A percentile compares a stretch with the other conserved stretches of the same genome.
phyloP scores from a whole-genome alignment of 1,140 invertebrate species.

The Zaprionus camerounensis region DNA sequence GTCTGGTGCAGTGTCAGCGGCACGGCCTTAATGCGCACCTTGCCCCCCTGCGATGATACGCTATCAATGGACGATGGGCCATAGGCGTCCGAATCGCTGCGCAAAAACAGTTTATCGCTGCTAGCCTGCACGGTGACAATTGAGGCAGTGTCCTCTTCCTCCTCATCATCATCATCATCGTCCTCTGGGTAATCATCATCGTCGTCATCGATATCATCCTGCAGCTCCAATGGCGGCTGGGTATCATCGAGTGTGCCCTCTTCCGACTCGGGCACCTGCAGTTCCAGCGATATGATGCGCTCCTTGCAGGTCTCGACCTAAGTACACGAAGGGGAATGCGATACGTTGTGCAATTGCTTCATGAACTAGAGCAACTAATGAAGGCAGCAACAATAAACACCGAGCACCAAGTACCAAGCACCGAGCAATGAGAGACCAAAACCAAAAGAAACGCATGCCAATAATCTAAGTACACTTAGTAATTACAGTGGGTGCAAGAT shows the following conservation, averaged over 20 bases:
- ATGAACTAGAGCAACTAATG: conserved; percentile 64
- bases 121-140: conserved; percentile 82
- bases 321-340: conserved; percentile 66
- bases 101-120: conserved; percentile 78
- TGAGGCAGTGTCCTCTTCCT: conserved; percentile 80
- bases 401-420: neutral
- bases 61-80: conserved; percentile 82
- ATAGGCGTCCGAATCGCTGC: conserved; percentile 68
- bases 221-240: conserved; percentile 62
- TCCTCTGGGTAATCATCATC: conserved; percentile 45
- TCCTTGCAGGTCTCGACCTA: conserved; percentile 94
- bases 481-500: conserved; percentile 39
- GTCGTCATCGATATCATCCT: conserved; percentile 55
- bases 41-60: conserved; percentile 61
- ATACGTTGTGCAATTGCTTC: conserved; percentile 71
- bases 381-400: conserved; percentile 16
- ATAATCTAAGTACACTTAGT: conserved; percentile 24
- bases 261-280: conserved; percentile 85
- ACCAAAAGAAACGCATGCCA: conserved; percentile 42
- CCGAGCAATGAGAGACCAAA: conserved; percentile 40
- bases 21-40: conserved; percentile 73
- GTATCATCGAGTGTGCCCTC: conserved; percentile 65
- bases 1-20: conserved; percentile 76
- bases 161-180: conserved; percentile 66
- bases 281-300: conserved; percentile 94